Conservation (phyloP, 2,888 invertebrate genomes). For the Oegoconia quadripuncta region DNA sequence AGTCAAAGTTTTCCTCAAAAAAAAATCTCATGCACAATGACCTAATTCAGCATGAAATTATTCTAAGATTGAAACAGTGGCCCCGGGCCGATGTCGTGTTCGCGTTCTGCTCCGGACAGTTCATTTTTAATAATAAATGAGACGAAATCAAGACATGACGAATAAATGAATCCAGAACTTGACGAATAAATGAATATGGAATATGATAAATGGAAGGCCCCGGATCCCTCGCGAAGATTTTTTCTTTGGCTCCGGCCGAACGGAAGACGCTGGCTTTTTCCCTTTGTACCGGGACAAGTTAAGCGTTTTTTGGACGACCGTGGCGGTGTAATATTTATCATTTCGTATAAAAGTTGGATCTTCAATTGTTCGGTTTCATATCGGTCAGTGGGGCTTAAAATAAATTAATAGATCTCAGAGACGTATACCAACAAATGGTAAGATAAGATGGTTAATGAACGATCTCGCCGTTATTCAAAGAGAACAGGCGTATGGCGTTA, state of each 20-base stretch:
- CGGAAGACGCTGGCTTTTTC: conserved; percentile 78
- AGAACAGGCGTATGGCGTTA: conserved; percentile 5
- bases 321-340: conserved; percentile 74
- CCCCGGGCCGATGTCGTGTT: conserved; percentile 62
- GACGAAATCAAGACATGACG: conserved; percentile 80
- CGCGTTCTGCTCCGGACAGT: conserved; percentile 74
- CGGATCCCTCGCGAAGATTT: conserved; percentile 77
- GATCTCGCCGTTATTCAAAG: conserved; percentile 4
- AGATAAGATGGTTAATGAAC: no score
- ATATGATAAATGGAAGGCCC: conserved; percentile 77
- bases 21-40: conserved; percentile 28
- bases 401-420: conserved; percentile 10
- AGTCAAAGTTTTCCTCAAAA: conserved; percentile 25
- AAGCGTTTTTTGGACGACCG: conserved; percentile 75
- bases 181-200: conserved; percentile 80
- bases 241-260: conserved; percentile 76
- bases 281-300: conserved; percentile 78
- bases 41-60: conserved; percentile 69
- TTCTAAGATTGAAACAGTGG: conserved; percentile 74
- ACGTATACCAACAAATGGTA: no score
- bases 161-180: conserved; percentile 81
- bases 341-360: conserved; percentile 68
- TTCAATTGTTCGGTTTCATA: conserved; percentile 61
- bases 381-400: conserved; percentile 38
- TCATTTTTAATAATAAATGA: conserved; percentile 81